phyloP scores from a whole-genome alignment of 2,797 vertebrate genomes.

The Hephaestus fuliginosus region DNA sequence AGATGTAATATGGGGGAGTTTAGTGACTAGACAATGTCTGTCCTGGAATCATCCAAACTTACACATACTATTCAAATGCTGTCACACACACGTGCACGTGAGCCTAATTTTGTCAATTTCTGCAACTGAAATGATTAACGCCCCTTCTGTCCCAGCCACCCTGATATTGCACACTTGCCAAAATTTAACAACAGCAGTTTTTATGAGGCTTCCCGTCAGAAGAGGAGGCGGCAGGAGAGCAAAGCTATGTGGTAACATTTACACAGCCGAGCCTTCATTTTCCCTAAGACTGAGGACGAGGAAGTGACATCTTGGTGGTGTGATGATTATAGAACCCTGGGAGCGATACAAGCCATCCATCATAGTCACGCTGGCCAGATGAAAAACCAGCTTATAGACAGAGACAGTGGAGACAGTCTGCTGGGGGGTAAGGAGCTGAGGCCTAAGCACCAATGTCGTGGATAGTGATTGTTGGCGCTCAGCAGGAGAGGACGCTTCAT shows the following conservation, averaged over 20 bases:
- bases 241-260: conserved; percentile 33
- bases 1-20: conserved; percentile 17
- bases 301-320: conserved; percentile 31
- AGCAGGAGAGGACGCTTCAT: too few relatives aligned
- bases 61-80: not conserved
- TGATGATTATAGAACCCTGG: conserved; percentile 55
- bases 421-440: conserved; percentile 40
- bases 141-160: not conserved
- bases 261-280: conserved; percentile 33
- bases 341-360: conserved; percentile 55
- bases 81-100: not conserved
- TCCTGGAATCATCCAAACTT: not conserved
- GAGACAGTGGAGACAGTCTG: conserved; percentile 19
- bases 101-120: not conserved
- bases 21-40: not conserved
- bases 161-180: not conserved
- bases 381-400: conserved; percentile 35
- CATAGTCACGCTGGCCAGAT: conserved; percentile 41
- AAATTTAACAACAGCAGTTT: conserved; percentile 16
- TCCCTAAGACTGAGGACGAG: conserved; percentile 25
- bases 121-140: fast-evolving
- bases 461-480: conserved; percentile 11
- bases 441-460: not conserved
- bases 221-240: not conserved
- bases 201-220: not conserved